These are phyloP conservation scores for Neomorphus geoffroyi DNA, from an alignment of 2,797 vertebrate genomes.

Conservation along the genomic window DNA sequence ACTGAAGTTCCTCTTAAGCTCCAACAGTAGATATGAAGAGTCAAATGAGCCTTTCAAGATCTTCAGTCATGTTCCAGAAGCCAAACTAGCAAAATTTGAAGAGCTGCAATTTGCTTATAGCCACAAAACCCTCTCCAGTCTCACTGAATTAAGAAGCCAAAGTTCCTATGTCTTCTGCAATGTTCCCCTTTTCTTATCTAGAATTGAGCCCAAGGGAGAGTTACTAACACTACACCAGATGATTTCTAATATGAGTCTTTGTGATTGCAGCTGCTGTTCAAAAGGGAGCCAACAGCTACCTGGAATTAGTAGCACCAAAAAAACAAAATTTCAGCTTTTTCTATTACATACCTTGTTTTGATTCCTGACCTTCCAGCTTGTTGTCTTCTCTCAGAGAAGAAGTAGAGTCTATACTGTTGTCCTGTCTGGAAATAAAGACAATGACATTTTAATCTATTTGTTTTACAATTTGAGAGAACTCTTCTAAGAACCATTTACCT, in stretches of 20 bases:
- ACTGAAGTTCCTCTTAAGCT: not conserved
- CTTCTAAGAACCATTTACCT: not conserved
- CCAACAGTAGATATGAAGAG: not conserved
- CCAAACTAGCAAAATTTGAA: not conserved
- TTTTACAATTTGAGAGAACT: not conserved
- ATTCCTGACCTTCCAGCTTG: conserved; percentile 81
- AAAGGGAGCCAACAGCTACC: not conserved
- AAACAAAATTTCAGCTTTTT: not conserved
- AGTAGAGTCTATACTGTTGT: conserved; percentile 89
- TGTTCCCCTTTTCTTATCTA: not conserved
- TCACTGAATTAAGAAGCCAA: not conserved
- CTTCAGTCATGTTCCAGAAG: not conserved
- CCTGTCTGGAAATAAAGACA: conserved; percentile 82
- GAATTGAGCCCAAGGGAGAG: not conserved
- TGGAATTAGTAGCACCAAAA: not conserved
- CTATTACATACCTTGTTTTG: conserved; percentile 86
- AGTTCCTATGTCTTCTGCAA: not conserved
- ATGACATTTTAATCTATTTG: not conserved
- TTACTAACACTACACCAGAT: not conserved
- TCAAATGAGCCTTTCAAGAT: not conserved
- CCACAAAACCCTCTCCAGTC: not conserved
- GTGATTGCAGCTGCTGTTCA: not conserved
- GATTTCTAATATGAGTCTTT: not conserved
- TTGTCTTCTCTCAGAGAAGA: conserved; percentile 84
- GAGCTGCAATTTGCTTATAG: not conserved